Percentiles rank a stretch among this genome's conserved stretches.
Conservation (phyloP, 2,113 vertebrate species). For the Cebidichthys violaceus region DNA sequence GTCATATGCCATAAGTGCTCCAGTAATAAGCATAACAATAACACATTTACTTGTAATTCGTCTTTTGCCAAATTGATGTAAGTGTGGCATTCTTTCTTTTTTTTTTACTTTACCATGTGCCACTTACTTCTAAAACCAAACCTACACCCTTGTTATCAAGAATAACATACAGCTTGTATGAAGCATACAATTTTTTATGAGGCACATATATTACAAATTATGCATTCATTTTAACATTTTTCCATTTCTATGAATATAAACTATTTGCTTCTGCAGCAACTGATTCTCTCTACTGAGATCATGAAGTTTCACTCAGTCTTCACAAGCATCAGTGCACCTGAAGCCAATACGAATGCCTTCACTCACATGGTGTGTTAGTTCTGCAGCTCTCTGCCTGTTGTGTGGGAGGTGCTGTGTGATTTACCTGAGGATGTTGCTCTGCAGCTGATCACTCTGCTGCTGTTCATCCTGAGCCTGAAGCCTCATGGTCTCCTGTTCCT, state of each 20-base stretch:
- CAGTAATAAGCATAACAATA: too few species aligned
- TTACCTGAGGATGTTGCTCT: slow-evolving; percentile 91
- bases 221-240: background rate
- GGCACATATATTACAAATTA: too few species aligned
- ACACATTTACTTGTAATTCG: too few species aligned
- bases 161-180: too few species aligned
- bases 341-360: background rate
- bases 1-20: too few species aligned
- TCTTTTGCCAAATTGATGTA: too few species aligned
- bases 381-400: background rate
- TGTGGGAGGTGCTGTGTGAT: background rate
- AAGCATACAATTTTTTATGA: too few species aligned
- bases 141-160: too few species aligned
- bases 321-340: background rate
- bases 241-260: background rate
- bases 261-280: background rate
- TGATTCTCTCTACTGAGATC: background rate
- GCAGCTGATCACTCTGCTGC: slow-evolving; percentile 85
- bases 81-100: too few species aligned
- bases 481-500: slow-evolving; percentile 91
- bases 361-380: background rate
- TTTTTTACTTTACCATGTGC: too few species aligned
- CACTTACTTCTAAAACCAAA: too few species aligned
- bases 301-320: background rate
- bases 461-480: slow-evolving; percentile 89